These are phyloP conservation scores for Drosophila tristis DNA, from an alignment of 1,140 invertebrate genomes.

Conservation along the genomic window DNA sequence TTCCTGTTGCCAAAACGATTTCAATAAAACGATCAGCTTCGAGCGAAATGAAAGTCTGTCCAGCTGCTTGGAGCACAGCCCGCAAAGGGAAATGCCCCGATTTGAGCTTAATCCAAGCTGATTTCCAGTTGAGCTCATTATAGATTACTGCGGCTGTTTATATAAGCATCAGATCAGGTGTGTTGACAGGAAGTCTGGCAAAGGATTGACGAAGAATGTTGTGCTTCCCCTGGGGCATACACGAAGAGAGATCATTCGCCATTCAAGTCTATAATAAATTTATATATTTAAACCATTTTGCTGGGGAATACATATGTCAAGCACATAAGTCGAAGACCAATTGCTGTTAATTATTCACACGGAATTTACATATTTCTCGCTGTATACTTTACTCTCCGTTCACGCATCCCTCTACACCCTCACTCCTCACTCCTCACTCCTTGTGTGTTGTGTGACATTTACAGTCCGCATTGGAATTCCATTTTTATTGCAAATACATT, in stretches of 20 bases:
- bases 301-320: no score
- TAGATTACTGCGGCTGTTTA: no score
- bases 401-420: conserved; percentile 9
- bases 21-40: conserved; percentile 24
- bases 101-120: not conserved
- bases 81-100: not conserved
- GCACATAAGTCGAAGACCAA: not conserved
- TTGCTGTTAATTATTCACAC: conserved; percentile 7
- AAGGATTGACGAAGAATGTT: no score
- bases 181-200: no score
- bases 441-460: conserved; percentile 42
- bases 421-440: not conserved
- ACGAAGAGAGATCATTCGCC: no score
- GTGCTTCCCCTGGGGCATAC: no score
- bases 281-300: no score
- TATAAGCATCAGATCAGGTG: no score
- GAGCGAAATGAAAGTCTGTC: conserved; percentile 41
- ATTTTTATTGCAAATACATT: conserved; percentile 63
- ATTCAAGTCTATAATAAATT: no score
- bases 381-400: conserved; percentile 12
- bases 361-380: conserved; percentile 31
- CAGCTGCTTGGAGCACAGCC: not conserved
- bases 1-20: conserved; percentile 27
- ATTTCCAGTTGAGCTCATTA: no score
- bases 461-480: conserved; percentile 45